Percentiles rank a stretch among this genome's conserved stretches.
Evolutionary conservation across 1,140 invertebrate species (phyloP).

Genomic region (Eurosta solidaginis): DNA sequence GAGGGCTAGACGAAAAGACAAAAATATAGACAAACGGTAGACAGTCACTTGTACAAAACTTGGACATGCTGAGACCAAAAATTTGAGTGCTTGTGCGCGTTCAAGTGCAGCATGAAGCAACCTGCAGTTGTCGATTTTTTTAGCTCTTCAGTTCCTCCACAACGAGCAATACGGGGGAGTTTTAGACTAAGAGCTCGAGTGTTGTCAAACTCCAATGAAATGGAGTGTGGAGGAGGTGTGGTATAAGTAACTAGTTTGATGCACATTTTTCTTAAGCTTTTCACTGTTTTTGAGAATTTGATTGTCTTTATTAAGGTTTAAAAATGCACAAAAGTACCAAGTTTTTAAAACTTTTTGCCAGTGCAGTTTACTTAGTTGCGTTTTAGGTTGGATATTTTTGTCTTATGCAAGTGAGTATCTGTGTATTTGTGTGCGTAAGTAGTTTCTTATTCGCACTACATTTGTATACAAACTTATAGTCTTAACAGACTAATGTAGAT

Average conservation of each 20-base stretch:
- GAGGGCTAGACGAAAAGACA: conserved; percentile 4
- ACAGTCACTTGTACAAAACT: background rate
- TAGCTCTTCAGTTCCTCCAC: background rate
- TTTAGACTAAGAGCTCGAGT: background rate
- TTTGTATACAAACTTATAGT: too few relatives aligned
- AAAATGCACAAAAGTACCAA: background rate
- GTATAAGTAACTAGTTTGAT: conserved; percentile 1
- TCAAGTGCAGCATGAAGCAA: conserved; percentile 5
- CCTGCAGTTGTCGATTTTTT: conserved; percentile 14
- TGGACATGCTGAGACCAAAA: background rate
- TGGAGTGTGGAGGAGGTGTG: background rate
- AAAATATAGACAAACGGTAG: background rate
- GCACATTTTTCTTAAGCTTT: background rate
- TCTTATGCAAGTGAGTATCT: too few relatives aligned
- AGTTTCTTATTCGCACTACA: too few relatives aligned
- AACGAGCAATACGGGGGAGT: background rate
- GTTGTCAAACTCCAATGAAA: background rate
- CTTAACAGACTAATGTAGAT: too few relatives aligned
- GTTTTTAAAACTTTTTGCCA: background rate
- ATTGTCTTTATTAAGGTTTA: background rate
- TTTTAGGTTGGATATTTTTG: background rate
- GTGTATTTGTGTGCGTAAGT: background rate
- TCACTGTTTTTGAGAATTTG: background rate
- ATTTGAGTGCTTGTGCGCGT: background rate
- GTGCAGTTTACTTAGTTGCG: background rate